Percentiles rank a stretch among this genome's conserved stretches.
Evolutionary conservation across 1,140 invertebrate species (phyloP).

Genomic region (Nilaparvata lugens): DNA sequence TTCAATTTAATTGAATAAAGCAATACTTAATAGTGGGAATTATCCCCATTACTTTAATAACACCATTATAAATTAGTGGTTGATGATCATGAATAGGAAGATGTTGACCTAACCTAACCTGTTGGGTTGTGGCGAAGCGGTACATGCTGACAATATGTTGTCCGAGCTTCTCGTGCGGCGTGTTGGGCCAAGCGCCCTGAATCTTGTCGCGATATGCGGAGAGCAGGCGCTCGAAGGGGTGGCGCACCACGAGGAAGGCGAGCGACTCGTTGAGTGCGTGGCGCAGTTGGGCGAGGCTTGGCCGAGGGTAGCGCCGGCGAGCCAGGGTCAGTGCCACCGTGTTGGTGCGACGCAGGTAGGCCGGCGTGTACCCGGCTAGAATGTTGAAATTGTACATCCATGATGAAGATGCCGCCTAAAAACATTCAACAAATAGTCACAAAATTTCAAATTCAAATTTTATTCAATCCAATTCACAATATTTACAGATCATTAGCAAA

Average conservation of each 20-base stretch:
- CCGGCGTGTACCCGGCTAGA: constrained; percentile 65
- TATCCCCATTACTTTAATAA: too few species aligned
- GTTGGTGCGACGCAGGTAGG: constrained; percentile 63
- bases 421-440: too few species aligned
- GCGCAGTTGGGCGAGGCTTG: constrained; percentile 52
- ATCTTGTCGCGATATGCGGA: constrained; percentile 87
- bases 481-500: too few species aligned
- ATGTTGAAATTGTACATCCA: constrained; percentile 87
- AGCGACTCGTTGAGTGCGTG: constrained; percentile 52
- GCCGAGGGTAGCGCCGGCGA: constrained; percentile 64
- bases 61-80: too few species aligned
- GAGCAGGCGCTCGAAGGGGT: constrained; percentile 80
- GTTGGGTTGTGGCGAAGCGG: constrained; percentile 30
- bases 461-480: too few species aligned
- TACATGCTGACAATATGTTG: constrained; percentile 64
- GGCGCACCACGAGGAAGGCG: constrained; percentile 77
- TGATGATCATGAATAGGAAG: too few species aligned
- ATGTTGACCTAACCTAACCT: too few species aligned
- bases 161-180: constrained; percentile 68
- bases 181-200: constrained; percentile 66
- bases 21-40: too few species aligned
- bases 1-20: too few species aligned
- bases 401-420: constrained; percentile 63
- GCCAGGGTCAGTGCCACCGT: constrained; percentile 65
- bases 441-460: too few species aligned